Evolutionary conservation across 2,113 vertebrate species (phyloP), one percentile per base, ranked within the genome.

Genomic region (Nycticebus coucang): DNA sequence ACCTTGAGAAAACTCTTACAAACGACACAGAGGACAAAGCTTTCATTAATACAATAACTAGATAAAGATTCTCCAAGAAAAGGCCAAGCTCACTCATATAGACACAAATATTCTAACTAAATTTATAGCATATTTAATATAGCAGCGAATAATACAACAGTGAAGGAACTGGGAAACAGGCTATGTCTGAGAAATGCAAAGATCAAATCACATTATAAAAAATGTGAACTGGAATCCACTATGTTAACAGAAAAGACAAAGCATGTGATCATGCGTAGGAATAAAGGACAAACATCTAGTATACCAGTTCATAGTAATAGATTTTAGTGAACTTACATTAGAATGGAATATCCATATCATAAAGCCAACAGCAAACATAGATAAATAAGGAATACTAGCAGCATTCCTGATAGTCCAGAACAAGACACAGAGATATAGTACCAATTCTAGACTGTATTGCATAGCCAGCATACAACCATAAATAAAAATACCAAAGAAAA

Each of bases 241-340:
- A 12, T 59, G 59, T 87, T 93, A 94, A 87, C 3, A 62, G 57
- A 87, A 18, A 53, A 87, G 11, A 80, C 2, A 90, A 93, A 84
- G 24, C 64, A 83, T 93, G 69, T 93, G 53, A 64, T 53, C 66
- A 82, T 53, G 35, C 85, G 41, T 6, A 21, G 22, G 37, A n/a
- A 21, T 75, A 84, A 91, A 84, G 26, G 26, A 68, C 71, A 87
- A 37, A 17, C 4, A 12, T 72, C 53, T 86, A 35, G 50, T 72
- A 82, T 10, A 81, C 62, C 10, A 85, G 41, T 71, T 95, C 7
- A 30, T 85, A 55, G 66, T 88, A 88, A 66, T 71, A 93, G 57
- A 21, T 75, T 75, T 55, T 57, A 83, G n/a, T 18, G 90, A 94
- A 87, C n/a, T 80, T 87, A 83, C 11, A 87, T 45, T 90, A 60